Conservation (phyloP, 2,113 vertebrate genomes). For the Tyrannus savana region DNA sequence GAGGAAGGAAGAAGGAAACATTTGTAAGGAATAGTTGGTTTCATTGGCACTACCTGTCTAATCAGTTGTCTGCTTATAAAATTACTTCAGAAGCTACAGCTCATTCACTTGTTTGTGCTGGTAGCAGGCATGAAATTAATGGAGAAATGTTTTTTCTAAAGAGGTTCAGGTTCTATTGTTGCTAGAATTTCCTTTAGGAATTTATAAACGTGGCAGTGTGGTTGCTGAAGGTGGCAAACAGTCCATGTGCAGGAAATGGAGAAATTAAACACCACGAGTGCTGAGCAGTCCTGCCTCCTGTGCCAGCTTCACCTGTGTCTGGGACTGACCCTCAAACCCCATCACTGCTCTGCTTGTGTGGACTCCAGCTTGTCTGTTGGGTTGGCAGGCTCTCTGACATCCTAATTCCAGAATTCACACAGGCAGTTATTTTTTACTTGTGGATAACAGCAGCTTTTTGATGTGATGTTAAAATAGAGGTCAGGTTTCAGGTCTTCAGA, state of each 20-base stretch:
- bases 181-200: neutral
- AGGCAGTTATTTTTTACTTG: neutral
- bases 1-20: neutral
- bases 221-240: neutral
- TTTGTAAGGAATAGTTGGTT: neutral
- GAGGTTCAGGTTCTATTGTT: neutral
- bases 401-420: neutral
- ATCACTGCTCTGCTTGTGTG: neutral
- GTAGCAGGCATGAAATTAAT: neutral
- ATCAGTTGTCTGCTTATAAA: neutral
- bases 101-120: neutral
- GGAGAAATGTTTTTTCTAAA: neutral
- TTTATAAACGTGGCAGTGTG: rapidly evolving
- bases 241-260: neutral
- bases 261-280: too few species aligned
- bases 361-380: neutral
- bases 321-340: rapidly evolving
- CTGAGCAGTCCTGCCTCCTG: neutral
- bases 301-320: neutral
- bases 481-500: neutral
- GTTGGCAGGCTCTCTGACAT: neutral
- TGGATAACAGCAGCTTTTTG: neutral
- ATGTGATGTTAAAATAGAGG: neutral
- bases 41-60: neutral
- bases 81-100: neutral